These are phyloP conservation scores for Lophius americanus DNA, from an alignment of 2,797 vertebrate species.

Conservation along the genomic window DNA sequence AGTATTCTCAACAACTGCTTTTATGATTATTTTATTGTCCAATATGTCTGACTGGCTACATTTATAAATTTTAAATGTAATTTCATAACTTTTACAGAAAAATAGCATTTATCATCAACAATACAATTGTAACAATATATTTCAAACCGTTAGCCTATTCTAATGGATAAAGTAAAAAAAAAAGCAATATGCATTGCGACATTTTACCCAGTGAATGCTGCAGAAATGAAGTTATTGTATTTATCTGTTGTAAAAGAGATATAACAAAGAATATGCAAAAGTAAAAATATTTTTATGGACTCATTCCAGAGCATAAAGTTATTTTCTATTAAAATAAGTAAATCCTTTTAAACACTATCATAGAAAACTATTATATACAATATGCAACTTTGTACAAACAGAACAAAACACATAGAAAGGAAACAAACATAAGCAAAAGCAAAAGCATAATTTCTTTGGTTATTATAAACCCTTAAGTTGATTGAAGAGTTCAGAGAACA, in stretches of 20 bases:
- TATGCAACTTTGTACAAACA: slow-evolving; percentile 48
- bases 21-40: slow-evolving; percentile 21
- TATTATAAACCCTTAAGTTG: slow-evolving; percentile 15
- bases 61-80: slow-evolving; percentile 8
- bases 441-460: slow-evolving; percentile 7
- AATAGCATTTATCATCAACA: slow-evolving; percentile 11
- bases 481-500: not conserved
- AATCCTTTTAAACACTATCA: slow-evolving; percentile 6
- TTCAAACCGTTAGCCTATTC: not conserved
- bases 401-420: slow-evolving; percentile 4
- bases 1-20: not conserved
- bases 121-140: not conserved
- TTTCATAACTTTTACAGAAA: slow-evolving; percentile 15
- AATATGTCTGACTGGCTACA: slow-evolving; percentile 14
- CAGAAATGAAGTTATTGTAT: not conserved
- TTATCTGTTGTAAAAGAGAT: too few relatives aligned
- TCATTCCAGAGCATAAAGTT: not conserved
- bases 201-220: not conserved
- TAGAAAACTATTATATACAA: slow-evolving; percentile 50
- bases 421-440: slow-evolving; percentile 20
- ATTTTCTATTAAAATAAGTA: not conserved
- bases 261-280: too few relatives aligned
- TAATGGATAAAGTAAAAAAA: slow-evolving; percentile 13
- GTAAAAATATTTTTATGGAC: too few relatives aligned
- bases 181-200: not conserved